Evolutionary conservation across 2,888 invertebrate species (phyloP), one percentile per base, ranked within the genome.

Genomic region (Agrotis exclamationis): DNA sequence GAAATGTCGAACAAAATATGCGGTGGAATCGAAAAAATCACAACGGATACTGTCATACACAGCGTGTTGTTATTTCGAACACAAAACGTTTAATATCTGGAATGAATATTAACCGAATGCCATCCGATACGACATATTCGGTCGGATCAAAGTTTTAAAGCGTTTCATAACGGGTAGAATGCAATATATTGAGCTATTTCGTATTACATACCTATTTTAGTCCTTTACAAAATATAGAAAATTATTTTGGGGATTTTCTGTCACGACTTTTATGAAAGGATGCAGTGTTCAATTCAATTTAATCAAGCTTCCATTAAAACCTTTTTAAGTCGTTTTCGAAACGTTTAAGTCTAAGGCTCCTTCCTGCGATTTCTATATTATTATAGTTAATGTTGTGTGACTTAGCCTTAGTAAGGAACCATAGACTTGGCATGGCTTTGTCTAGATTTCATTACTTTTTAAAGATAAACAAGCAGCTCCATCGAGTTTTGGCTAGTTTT

Each of bases 51-150:
- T 74, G 80, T 76, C 77, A 76, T 53, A 73, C 57, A 76, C 70
- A 70, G 72, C 39, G 18, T 74, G 74, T 60, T 72, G 84, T 80
- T 84, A 86, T 88, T 84, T 84, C 72, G 80, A 83, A 86, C 63
- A 84, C 81, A 83, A 86, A 87, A 82, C 83, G 81, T 88, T 91
- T 89, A 87, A 90, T 88, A 88, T 85, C 80, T 80, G 80, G 73
- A 84, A 84, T 82, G 85, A 86, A 86, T 85, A 88, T 87, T 86
- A 86, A 84, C 82, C 66, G 79, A 76, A 85, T 71, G 67, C 63
- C 58, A 59, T 58, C 67, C 70, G 71, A 80, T 74, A 77, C 77
- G 69, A 76, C 76, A 82, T 83, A 86, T 86, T 88, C 85, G 82
- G 79, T 76, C 79, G 80, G 85, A 88, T 88, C 84, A 86, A 86